These are phyloP conservation scores for Neotoma lepida DNA, from an alignment of 2,113 vertebrate species.

Conservation along the genomic window DNA sequence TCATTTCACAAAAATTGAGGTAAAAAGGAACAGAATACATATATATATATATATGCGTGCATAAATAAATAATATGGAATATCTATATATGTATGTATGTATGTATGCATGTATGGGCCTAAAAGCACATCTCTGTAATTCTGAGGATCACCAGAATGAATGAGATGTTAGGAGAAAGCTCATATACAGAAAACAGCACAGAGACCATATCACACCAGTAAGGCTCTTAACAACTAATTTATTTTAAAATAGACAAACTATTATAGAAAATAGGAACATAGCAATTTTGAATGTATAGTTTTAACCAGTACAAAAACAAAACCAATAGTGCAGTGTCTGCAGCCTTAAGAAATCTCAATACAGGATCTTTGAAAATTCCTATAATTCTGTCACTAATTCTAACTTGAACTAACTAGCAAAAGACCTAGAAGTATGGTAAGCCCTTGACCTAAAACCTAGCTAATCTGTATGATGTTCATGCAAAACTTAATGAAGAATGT, in stretches of 20 bases:
- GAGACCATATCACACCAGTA: constrained; percentile 53
- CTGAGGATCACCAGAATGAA: constrained; percentile 16
- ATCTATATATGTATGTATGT: background rate
- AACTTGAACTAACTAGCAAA: constrained; percentile 60
- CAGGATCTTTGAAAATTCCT: constrained; percentile 45
- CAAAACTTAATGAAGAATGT: constrained; percentile 66
- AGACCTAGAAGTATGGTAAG: constrained; percentile 42
- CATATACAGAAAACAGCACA: background rate
- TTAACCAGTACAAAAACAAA: constrained; percentile 74
- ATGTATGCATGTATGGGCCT: background rate
- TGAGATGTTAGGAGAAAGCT: background rate
- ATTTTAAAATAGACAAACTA: constrained; percentile 84
- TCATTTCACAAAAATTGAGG: constrained; percentile 43
- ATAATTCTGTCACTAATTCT: constrained; percentile 62
- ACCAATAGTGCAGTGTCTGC: constrained; percentile 71
- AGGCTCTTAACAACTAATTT: constrained; percentile 84
- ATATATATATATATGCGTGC: background rate
- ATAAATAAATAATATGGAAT: background rate
- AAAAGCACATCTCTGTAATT: background rate
- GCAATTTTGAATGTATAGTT: constrained; percentile 80
- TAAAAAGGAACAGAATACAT: background rate
- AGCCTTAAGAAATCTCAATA: constrained; percentile 57
- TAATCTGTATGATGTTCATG: constrained; percentile 71
- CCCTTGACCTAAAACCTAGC: constrained; percentile 50
- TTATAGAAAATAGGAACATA: constrained; percentile 84